Base-by-base conservation (phyloP, 2,888 invertebrate species). In the Lagria hirta region DNA sequence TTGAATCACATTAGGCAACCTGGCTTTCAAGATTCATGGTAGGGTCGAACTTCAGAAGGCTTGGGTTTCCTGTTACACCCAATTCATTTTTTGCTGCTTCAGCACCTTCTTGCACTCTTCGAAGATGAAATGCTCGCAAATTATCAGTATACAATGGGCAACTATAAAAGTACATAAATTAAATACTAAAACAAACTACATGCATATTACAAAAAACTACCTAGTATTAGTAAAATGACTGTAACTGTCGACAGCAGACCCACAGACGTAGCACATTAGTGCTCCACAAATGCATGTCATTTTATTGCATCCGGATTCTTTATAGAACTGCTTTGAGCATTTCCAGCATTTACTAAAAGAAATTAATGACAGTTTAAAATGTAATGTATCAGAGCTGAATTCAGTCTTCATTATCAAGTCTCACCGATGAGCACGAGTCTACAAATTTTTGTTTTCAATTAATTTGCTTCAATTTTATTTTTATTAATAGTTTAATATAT, bases 261-360 rank as follows among this genome's bases (percentile, higher is more conserved):
- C 65, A 55, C 76, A 76, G 3, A 75, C 42, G 52, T 76, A 76
- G 50, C 76, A 76, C 65, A 70, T 72, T 14, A 61, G 61, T 4
- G 71, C 70, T 5, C 75, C 75, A 55, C 70, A 73, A 5, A 57
- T 34, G 48, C 76, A 76, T 0, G 67, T 68, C 71, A 76, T 75
- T 56, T 73, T 75, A 51, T 76, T 76, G 52, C 76, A 76, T 1
- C 75, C 75, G 28, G 63, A 65, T 30, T 64, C 61, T 57, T 75
- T 75, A 29, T 73, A 62, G 49, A 73, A 74, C 23, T 61, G 57
- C 45, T 66, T 70, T 2, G 57, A 52, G 43, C 74, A 74, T n/a
- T 30, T 29, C 38, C 38, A 38, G 12, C 38, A 38, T 11, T 23
- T 29, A 12, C 38, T 28, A 8, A 15, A 15, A 28, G n/a, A n/a